phyloP scores from a whole-genome alignment of 2,888 invertebrate genomes.

The Leptinotarsa tumamoca region DNA sequence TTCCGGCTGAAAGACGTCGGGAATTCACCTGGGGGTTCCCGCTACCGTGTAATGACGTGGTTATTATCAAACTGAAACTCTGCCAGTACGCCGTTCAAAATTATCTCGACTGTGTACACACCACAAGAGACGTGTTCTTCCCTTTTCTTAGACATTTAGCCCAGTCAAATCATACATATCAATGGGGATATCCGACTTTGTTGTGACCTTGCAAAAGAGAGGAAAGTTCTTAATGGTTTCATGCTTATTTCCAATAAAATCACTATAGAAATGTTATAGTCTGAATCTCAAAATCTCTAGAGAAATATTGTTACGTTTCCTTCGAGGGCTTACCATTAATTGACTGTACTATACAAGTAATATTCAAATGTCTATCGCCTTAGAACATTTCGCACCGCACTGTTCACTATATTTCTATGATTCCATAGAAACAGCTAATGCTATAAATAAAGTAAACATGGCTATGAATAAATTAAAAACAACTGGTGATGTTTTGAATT shows the following conservation, averaged over 20 bases:
- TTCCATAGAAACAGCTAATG: constrained; percentile 25
- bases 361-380: too few species aligned
- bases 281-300: too few species aligned
- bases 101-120: constrained; percentile 12
- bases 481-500: constrained; percentile 26
- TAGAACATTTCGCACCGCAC: too few species aligned
- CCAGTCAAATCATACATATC: too few species aligned
- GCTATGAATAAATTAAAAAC: constrained; percentile 28
- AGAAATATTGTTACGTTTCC: too few species aligned
- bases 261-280: too few species aligned
- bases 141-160: not conserved
- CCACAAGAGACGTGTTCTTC: constrained; percentile 10
- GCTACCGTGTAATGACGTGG: constrained; percentile 2
- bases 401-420: not conserved
- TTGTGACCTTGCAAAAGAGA: too few species aligned
- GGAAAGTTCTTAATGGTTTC: too few species aligned
- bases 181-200: too few species aligned
- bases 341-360: too few species aligned
- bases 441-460: constrained; percentile 28
- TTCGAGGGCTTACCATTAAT: too few species aligned
- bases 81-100: constrained; percentile 6
- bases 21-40: not conserved
- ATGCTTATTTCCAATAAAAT: too few species aligned
- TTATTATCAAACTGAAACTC: constrained; percentile 8
- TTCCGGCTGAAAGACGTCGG: constrained; percentile 1